Evolutionary conservation across 2,113 vertebrate genomes (phyloP).

Genomic region (Ranitomeya imitator): DNA sequence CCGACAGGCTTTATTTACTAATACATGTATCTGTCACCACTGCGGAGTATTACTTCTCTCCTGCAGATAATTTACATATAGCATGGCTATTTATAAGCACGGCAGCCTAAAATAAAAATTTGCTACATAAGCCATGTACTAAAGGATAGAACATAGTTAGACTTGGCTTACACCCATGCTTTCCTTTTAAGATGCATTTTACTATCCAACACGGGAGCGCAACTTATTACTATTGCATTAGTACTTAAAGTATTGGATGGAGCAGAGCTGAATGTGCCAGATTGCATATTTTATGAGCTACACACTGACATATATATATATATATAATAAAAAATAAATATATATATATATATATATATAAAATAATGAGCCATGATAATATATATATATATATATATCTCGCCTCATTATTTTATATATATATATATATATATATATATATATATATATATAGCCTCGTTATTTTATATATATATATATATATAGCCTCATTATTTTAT

Average conservation of each 20-base stretch:
- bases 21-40: background rate
- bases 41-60: background rate
- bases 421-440: no score
- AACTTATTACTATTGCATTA: no score
- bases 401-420: no score
- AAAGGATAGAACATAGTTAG: background rate
- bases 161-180: background rate
- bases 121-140: conserved; percentile 41
- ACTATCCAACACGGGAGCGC: background rate
- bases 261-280: background rate
- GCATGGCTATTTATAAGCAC: background rate
- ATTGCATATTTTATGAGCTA: background rate
- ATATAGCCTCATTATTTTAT: no score
- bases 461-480: no score
- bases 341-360: no score
- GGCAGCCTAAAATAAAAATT: conserved; percentile 16
- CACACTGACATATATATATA: no score
- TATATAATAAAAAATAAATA: no score
- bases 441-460: no score
- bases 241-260: background rate
- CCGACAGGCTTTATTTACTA: background rate
- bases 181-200: background rate
- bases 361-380: no score
- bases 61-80: background rate
- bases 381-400: no score